phyloP scores from a whole-genome alignment of 1,140 invertebrate species.

The Cataglyphis hispanica region DNA sequence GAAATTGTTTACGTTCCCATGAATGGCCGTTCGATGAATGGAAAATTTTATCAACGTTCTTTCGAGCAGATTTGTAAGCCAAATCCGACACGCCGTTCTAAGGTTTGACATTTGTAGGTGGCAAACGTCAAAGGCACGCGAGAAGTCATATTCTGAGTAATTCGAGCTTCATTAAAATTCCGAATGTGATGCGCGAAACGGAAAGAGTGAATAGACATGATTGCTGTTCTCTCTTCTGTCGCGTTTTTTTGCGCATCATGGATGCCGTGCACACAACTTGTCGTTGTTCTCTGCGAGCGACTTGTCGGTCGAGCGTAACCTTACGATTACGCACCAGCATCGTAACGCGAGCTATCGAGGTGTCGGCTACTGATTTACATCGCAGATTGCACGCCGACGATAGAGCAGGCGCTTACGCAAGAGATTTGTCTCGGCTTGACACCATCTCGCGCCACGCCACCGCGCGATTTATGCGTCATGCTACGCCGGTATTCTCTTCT shows the following conservation, averaged over 20 bases:
- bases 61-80: constrained; percentile 19
- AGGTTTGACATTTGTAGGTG: constrained; percentile 13
- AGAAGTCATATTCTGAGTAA: constrained; percentile 4
- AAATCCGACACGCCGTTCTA: constrained; percentile 40
- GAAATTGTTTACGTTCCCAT: constrained; percentile 20
- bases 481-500: constrained; percentile 62
- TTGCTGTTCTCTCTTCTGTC: not conserved
- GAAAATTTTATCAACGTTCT: constrained; percentile 46
- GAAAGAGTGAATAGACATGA: not conserved
- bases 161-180: constrained; percentile 7
- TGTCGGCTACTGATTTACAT: constrained; percentile 55
- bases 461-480: constrained; percentile 60
- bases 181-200: not conserved
- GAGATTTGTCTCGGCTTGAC: constrained; percentile 52
- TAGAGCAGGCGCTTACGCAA: constrained; percentile 63
- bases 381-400: constrained; percentile 36
- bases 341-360: constrained; percentile 21
- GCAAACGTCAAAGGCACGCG: not conserved
- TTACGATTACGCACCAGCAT: not conserved
- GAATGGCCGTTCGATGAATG: constrained; percentile 45
- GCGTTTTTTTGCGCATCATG: not conserved
- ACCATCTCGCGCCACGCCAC: constrained; percentile 22
- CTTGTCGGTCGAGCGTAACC: not conserved
- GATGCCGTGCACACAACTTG: no score
- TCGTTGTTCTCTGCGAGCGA: no score